A percentile compares a stretch with the other conserved stretches of the same genome.
phyloP scores from a whole-genome alignment of 2,888 invertebrate genomes.

The Cerceris rybyensis region DNA sequence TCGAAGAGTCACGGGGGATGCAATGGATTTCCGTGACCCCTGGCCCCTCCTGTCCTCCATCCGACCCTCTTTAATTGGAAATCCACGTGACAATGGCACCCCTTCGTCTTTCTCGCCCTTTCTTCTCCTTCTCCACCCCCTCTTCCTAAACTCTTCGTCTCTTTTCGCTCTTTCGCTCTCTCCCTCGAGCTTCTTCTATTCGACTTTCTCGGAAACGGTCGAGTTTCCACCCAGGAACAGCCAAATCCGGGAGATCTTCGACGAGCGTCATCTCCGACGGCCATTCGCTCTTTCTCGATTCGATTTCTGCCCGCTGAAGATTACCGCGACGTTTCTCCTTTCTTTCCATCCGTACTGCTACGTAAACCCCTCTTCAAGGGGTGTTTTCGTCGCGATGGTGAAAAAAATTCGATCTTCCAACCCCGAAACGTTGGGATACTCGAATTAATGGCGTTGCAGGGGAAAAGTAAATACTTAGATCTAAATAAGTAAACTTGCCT shows the following conservation, averaged over 20 bases:
- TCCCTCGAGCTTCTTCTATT: constrained; percentile 33
- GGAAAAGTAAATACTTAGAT: too few relatives aligned
- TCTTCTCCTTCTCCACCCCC: constrained; percentile 19
- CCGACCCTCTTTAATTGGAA: constrained; percentile 73
- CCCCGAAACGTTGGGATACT: background rate
- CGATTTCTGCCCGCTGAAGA: constrained; percentile 65
- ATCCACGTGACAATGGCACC: constrained; percentile 73
- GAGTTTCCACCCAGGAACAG: constrained; percentile 41
- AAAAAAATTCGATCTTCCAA: background rate
- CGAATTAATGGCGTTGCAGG: background rate
- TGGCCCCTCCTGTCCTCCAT: constrained; percentile 27
- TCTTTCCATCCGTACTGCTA: constrained; percentile 25
- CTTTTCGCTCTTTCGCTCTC: constrained; percentile 14
- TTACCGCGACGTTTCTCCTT: constrained; percentile 68
- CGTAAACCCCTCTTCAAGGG: constrained; percentile 23
- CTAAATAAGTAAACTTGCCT: too few relatives aligned
- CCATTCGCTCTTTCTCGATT: constrained; percentile 60
- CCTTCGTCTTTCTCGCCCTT: constrained; percentile 48
- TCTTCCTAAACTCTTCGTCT: constrained; percentile 36
- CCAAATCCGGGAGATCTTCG: constrained; percentile 59
- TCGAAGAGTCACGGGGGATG: constrained; percentile 34
- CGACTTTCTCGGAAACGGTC: constrained; percentile 30
- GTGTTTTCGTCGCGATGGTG: background rate
- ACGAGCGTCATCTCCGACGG: constrained; percentile 55
- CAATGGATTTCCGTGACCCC: constrained; percentile 57